phyloP scores from a whole-genome alignment of 2,797 vertebrate genomes.

The Aeoliscus strigatus region DNA sequence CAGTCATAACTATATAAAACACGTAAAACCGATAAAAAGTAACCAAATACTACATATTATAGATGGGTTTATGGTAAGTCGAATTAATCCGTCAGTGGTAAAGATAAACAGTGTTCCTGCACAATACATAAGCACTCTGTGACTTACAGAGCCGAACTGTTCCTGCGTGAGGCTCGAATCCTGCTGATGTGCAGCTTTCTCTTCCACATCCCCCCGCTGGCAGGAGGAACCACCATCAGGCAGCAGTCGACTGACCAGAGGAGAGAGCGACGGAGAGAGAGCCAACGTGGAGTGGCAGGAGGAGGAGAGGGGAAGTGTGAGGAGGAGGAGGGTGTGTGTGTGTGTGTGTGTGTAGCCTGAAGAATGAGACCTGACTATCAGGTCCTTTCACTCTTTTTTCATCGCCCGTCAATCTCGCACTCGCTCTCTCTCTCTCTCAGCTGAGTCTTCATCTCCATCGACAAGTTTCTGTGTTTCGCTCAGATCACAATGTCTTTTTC shows the following conservation, averaged over 20 bases:
- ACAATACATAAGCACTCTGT: background rate
- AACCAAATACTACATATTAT: too few relatives aligned
- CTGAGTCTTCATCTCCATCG: too few relatives aligned
- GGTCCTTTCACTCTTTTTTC: constrained; percentile 50
- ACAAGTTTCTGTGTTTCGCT: too few relatives aligned
- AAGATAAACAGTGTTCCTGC: too few relatives aligned
- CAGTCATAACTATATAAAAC: too few relatives aligned
- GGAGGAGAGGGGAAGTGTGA: background rate
- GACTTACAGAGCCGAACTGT: constrained; percentile 52
- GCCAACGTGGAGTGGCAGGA: background rate
- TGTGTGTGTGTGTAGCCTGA: constrained; percentile 8
- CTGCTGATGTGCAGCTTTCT: constrained; percentile 62
- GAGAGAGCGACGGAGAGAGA: background rate
- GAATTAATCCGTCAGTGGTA: too few relatives aligned
- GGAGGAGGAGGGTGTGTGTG: too few relatives aligned
- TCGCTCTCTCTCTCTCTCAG: too few relatives aligned
- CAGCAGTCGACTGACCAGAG: too few relatives aligned
- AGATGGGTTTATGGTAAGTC: too few relatives aligned
- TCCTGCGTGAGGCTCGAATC: constrained; percentile 39
- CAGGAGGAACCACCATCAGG: constrained; percentile 36
- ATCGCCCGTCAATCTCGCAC: constrained; percentile 19
- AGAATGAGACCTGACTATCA: constrained; percentile 62
- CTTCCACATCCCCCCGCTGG: constrained; percentile 61
- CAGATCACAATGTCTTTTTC: too few relatives aligned
- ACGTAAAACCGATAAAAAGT: too few relatives aligned